A percentile compares a stretch with the other conserved stretches of the same genome.
Conservation (phyloP, 1,140 invertebrate genomes). For the Conus betulinus region DNA sequence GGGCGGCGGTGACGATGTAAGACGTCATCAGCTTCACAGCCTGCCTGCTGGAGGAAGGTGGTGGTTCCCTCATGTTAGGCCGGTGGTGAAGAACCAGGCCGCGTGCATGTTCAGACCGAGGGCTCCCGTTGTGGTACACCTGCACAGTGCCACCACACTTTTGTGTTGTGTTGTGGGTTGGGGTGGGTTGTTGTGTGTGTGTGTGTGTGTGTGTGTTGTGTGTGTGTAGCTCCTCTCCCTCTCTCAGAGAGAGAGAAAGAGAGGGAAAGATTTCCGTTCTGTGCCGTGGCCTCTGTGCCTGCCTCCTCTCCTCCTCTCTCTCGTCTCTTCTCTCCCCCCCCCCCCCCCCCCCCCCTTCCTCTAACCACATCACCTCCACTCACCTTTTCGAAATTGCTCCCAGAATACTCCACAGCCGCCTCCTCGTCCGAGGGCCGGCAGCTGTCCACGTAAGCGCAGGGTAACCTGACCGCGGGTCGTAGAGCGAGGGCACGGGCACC, state of each 20-base stretch:
- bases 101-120: slow-evolving; percentile 65
- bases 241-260: too few species aligned
- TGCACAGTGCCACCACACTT: background rate
- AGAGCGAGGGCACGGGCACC: slow-evolving; percentile 55
- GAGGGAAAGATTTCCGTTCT: too few species aligned
- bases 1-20: slow-evolving; percentile 94
- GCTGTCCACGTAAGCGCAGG: slow-evolving; percentile 64
- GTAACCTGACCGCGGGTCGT: slow-evolving; percentile 47
- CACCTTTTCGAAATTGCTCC: slow-evolving; percentile 58
- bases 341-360: background rate
- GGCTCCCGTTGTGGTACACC: slow-evolving; percentile 61
- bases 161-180: too few species aligned
- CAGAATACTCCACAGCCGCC: slow-evolving; percentile 59
- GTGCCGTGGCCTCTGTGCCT: too few species aligned
- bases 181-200: too few species aligned
- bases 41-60: slow-evolving; percentile 54
- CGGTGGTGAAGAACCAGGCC: slow-evolving; percentile 52
- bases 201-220: too few species aligned
- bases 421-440: slow-evolving; percentile 54
- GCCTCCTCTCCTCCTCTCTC: too few species aligned
- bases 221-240: too few species aligned
- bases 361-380: background rate
- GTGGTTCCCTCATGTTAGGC: slow-evolving; percentile 53
- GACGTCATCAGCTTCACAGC: slow-evolving; percentile 83
- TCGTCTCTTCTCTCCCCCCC: too few species aligned